phyloP scores from a whole-genome alignment of 2,888 invertebrate species.

The Heliconius cydno region DNA sequence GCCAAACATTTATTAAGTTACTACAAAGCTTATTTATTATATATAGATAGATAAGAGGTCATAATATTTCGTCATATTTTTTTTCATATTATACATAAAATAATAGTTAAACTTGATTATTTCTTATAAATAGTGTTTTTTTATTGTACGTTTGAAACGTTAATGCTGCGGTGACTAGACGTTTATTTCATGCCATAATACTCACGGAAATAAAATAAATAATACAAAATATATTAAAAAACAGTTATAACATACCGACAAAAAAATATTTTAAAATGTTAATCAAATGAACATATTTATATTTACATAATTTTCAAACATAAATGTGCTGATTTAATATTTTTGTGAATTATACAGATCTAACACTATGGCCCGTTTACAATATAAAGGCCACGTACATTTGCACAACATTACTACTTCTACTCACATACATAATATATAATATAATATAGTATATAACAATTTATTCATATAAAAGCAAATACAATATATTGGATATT shows the following conservation, averaged over 20 bases:
- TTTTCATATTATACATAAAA: background rate
- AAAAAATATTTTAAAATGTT: constrained; percentile 5
- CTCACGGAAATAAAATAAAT: constrained; percentile 14
- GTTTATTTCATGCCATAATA: constrained; percentile 52
- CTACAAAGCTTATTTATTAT: constrained; percentile 7
- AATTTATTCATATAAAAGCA: background rate
- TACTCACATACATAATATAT: constrained; percentile 37
- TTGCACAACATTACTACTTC: constrained; percentile 39
- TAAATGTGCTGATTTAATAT: constrained; percentile 2
- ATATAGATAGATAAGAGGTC: background rate
- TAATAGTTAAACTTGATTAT: background rate
- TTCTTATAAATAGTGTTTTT: constrained; percentile 29
- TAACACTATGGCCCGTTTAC: constrained; percentile 29
- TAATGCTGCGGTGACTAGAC: constrained; percentile 79
- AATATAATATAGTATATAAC: constrained; percentile 22
- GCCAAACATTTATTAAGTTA: constrained; percentile 1
- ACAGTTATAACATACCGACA: constrained; percentile 12
- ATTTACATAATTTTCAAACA: constrained; percentile 15
- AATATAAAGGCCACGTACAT: constrained; percentile 28
- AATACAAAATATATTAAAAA: background rate
- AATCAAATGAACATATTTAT: background rate
- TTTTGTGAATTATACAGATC: constrained; percentile 26
- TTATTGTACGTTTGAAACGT: constrained; percentile 9
- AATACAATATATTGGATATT: background rate
- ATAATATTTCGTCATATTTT: constrained; percentile 11